Conservation (phyloP, 2,888 invertebrate species). For the Caenorhabditis sinica region DNA sequence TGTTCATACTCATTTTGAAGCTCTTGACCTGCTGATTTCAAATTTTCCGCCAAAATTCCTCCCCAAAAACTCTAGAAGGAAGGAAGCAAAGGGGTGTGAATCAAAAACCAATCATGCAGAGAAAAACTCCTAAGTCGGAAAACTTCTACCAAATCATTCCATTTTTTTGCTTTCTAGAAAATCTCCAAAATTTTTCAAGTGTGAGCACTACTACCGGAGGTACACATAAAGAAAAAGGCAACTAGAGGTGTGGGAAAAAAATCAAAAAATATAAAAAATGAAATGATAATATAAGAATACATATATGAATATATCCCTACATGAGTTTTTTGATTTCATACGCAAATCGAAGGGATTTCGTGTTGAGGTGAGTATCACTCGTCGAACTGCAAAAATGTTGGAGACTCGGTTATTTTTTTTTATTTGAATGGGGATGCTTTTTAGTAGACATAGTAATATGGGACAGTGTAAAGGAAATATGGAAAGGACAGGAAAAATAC, state of each 20-base stretch:
- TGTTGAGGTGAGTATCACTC: constrained; percentile 76
- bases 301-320: constrained; percentile 87
- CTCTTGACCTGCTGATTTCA: not conserved
- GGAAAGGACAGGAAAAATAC: constrained; percentile 1
- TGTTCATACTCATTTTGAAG: not conserved
- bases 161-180: not conserved
- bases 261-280: constrained; percentile 22
- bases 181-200: not conserved
- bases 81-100: constrained; percentile 39
- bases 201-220: constrained; percentile 3
- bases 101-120: constrained; percentile 37
- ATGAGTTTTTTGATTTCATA: constrained; percentile 99
- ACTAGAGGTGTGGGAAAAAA: constrained; percentile 32
- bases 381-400: constrained; percentile 74
- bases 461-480: not conserved
- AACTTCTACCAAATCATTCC: not conserved
- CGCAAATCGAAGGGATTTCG: constrained; percentile 90
- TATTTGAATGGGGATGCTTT: not conserved
- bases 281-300: constrained; percentile 79
- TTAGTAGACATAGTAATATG: not conserved
- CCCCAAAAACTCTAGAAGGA: not conserved
- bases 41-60: not conserved
- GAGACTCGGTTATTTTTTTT: not conserved
- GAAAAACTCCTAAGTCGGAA: not conserved
- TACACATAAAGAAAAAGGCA: constrained; percentile 21